Evolutionary conservation across 2,888 invertebrate genomes (phyloP), one percentile per base, ranked within the genome.

Genomic region (Sisyra terminalis): DNA sequence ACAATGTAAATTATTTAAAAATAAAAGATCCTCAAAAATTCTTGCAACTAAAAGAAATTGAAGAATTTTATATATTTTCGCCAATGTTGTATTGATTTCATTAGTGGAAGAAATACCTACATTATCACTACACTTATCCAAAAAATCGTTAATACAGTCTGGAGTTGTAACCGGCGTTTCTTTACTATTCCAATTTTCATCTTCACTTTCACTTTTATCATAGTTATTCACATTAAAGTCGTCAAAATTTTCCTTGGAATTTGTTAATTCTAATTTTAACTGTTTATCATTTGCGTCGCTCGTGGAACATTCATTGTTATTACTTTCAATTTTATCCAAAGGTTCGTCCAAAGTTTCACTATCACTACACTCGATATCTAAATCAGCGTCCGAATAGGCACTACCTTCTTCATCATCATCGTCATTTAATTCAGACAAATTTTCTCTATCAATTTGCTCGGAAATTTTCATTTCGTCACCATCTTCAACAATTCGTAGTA

Each of bases 121-220:
- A 29, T 24, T 40, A 16, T 31, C 40, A 16, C 14, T 40, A 29
- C 42, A 42, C 18, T 42, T 42, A 10, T 24, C 42, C 35, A 42
- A 42, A 42, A 42, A 42, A 35, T 42, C 42, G 7, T 14, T 30
- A 11, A 40, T 30, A 32, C n/a, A 30, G 16, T 40, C 17, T 11
- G 10, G 13, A 7, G 18, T 13, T 9, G 37, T 7, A 3, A 14
- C 8, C 2, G 35, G 15, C 3, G 35, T 15, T 35, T 15, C 35
- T 15, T 6, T 13, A 35, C 10, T 35, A 35, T 35, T 13, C 11
- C 38, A 18, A 9, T n/a, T 38, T 16, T 38, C 18, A 16, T 29
- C 14, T 14, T 30, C 40, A 11, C 14, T n/a, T 16, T 9, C 30
- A 30, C 31, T 31, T 13, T 3, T 13, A n/a, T 15, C 16, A 15